Percentiles rank a stretch among this genome's conserved stretches.
Evolutionary conservation across 92 coral and sea anemone species (phyloP).

Genomic region (Pocillopora meandrina): DNA sequence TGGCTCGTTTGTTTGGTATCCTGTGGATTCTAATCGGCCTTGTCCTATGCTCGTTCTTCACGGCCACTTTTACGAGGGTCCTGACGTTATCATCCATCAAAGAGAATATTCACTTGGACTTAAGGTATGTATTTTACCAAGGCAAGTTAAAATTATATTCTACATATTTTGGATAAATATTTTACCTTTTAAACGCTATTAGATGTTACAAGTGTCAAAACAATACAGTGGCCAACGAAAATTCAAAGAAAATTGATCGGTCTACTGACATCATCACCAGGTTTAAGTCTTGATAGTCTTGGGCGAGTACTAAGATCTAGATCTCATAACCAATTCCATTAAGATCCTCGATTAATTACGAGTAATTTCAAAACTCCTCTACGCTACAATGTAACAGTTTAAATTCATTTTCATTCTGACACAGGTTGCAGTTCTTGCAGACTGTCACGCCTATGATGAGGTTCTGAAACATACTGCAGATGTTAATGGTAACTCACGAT

Average conservation of each 20-base stretch:
- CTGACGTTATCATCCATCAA: slow-evolving; percentile 39
- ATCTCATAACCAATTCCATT: no score
- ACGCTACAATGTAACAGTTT: no score
- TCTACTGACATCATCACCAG: no score
- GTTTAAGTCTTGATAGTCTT: no score
- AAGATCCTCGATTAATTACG: no score
- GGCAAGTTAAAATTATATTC: not conserved
- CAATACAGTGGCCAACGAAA: no score
- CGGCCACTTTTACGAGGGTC: slow-evolving; percentile 46
- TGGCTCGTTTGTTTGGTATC: slow-evolving; percentile 58
- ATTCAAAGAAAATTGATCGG: no score
- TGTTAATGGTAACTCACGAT: slow-evolving; percentile 16
- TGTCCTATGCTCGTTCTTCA: slow-evolving; percentile 41
- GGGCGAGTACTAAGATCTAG: no score
- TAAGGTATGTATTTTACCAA: slow-evolving; percentile 15
- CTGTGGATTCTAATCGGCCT: slow-evolving; percentile 53
- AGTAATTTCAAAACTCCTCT: no score
- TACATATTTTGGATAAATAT: not conserved
- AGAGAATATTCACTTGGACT: slow-evolving; percentile 20
- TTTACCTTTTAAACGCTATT: no score
- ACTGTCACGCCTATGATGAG: slow-evolving; percentile 8
- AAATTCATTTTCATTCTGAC: not conserved
- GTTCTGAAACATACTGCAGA: slow-evolving; percentile 24
- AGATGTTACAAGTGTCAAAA: no score
- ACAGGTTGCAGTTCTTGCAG: slow-evolving; percentile 24